Conservation (phyloP, 64 coral and sea anemone genomes). For the Montipora efflorescens region DNA sequence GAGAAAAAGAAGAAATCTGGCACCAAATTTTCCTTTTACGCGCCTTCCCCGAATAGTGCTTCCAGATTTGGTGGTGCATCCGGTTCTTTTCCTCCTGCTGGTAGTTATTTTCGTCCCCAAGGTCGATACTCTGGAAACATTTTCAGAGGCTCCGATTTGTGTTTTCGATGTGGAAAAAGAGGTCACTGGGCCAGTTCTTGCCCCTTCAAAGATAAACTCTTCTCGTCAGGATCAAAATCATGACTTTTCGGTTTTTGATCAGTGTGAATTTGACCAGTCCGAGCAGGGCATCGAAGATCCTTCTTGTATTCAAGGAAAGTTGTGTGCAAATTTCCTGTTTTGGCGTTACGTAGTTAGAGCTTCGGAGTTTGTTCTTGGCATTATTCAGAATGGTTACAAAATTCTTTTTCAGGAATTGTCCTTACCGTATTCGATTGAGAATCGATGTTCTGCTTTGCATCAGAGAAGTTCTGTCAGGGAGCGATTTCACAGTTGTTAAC, state of each 20-base stretch:
- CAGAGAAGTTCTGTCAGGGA: constrained; percentile 39
- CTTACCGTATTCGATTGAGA: constrained; percentile 20
- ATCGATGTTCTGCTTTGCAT: constrained; percentile 27
- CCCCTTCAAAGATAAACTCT: too few species aligned
- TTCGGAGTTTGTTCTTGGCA: constrained; percentile 41
- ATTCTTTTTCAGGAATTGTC: constrained; percentile 36
- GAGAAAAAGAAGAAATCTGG: constrained; percentile 48
- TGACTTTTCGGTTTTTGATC: too few species aligned
- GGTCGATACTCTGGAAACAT: background rate
- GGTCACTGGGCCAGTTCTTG: too few species aligned
- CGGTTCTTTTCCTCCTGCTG: background rate
- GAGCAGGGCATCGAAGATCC: background rate
- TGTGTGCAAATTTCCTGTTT: background rate
- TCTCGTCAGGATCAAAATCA: too few species aligned
- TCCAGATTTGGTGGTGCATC: background rate
- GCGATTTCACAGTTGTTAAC: constrained; percentile 37
- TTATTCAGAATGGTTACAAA: constrained; percentile 66
- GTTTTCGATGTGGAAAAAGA: too few species aligned
- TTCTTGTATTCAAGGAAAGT: constrained; percentile 36
- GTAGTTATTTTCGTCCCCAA: constrained; percentile 59
- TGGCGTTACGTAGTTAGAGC: constrained; percentile 10
- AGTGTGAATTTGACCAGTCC: too few species aligned
- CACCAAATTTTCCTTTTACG: background rate
- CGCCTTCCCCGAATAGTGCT: background rate
- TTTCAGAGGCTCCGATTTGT: too few species aligned